These are phyloP conservation scores for Chauna torquata DNA, from an alignment of 2,113 vertebrate species.

Conservation along the genomic window DNA sequence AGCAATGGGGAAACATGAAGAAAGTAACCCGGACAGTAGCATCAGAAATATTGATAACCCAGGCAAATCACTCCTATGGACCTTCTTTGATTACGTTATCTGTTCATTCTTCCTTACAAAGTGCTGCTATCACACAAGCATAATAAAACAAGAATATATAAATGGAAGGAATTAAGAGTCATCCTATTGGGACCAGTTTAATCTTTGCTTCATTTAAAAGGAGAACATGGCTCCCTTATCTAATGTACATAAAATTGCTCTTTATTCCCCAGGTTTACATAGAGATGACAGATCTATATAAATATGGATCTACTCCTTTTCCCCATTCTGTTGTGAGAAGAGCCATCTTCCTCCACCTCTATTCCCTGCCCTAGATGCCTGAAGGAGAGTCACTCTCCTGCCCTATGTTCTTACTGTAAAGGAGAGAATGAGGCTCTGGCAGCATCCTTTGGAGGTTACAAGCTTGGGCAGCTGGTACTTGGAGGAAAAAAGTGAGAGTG, in stretches of 20 bases:
- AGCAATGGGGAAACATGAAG: neutral
- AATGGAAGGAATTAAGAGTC: constrained; percentile 63
- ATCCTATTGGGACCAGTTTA: constrained; percentile 68
- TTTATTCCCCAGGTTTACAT: constrained; percentile 66
- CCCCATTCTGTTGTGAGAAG: neutral
- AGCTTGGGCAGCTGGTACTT: neutral
- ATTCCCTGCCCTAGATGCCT: neutral
- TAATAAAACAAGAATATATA: constrained; percentile 63
- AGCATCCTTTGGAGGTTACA: neutral
- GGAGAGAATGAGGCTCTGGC: neutral
- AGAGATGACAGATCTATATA: constrained; percentile 45
- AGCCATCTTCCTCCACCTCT: neutral
- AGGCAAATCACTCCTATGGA: constrained; percentile 29
- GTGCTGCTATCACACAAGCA: constrained; percentile 20
- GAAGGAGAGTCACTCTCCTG: neutral
- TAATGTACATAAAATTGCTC: constrained; percentile 60
- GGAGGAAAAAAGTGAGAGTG: accelerated
- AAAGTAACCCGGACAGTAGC: neutral
- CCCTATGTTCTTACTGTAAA: neutral
- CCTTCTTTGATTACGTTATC: constrained; percentile 27
- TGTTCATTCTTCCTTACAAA: constrained; percentile 3
- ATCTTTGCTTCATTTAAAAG: constrained; percentile 68
- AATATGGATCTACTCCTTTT: constrained; percentile 27
- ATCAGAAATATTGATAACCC: constrained; percentile 36
- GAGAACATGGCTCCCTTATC: constrained; percentile 67